Evolutionary conservation across 2,888 invertebrate genomes (phyloP), one percentile per base, ranked within the genome.

Genomic region (Lycophotia porphyrea): DNA sequence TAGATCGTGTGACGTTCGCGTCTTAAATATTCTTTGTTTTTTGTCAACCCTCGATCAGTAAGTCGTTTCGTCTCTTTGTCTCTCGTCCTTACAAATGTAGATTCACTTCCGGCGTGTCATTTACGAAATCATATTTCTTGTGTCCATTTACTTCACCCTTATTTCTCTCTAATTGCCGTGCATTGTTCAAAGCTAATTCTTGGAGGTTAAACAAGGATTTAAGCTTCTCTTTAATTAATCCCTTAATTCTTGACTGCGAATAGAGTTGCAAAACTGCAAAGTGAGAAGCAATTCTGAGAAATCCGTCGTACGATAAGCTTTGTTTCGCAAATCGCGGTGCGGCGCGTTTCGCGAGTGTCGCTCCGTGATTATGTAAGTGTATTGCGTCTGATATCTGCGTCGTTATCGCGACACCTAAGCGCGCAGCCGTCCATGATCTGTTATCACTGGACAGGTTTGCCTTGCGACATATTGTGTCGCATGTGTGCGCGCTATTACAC

Each of bases 391-490:
- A 77, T 86, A 86, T 84, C 87, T 82, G 76, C 80, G 71, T 24
- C 79, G 79, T 87, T 91, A 91, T 91, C 92, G 80, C 76, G 71
- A 66, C 76, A 74, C 80, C 82, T 82, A 73, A 84, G 87, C 89
- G 88, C 88, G 88, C 88, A 87, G 87, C 80, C 87, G 92, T 87
- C 91, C 90, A 87, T 90, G 92, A 92, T 91, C 90, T 89, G 88
- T 92, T 94, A 93, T 94, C 93, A 90, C 88, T 78, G 85, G 87
- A 87, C 91, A 90, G 91, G 92, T 91, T 90, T 88, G 91, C 91
- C 91, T 92, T 92, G 93, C 92, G 89, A 91, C 90, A 90, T 88
- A 90, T 87, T 88, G 88, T 88, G 89, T 89, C 88, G 90, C 89
- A 89, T 91, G 91, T 86, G 86, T 88, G 87, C 85, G 81, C 83